Evolutionary conservation across 2,797 vertebrate species (phyloP).

Genomic region (Urosaurus nigricauda): DNA sequence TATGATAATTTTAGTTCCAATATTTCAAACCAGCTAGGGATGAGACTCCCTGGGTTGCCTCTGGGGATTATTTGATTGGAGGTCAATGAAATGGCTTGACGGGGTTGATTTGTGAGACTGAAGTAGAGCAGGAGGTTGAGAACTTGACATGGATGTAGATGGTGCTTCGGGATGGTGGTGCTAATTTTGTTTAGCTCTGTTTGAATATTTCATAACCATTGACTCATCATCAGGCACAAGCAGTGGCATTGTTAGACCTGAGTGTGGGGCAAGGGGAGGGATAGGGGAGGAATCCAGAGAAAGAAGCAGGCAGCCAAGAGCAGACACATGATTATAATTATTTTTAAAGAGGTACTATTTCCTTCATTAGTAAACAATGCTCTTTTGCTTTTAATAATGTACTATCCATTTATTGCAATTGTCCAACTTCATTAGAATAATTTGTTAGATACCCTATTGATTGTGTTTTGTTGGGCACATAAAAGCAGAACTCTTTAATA

Average conservation of each 20-base stretch:
- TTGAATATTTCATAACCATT: conserved; percentile 63
- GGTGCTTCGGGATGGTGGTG: conserved; percentile 36
- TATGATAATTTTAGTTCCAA: not conserved
- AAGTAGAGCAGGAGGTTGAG: conserved; percentile 60
- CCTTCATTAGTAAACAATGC: conserved; percentile 69
- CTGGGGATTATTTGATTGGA: conserved; percentile 62
- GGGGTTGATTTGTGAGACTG: conserved; percentile 71
- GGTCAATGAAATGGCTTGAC: conserved; percentile 64
- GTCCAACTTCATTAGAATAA: conserved; percentile 65
- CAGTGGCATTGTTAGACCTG: conserved; percentile 61
- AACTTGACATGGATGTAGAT: conserved; percentile 66
- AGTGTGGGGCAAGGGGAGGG: conserved; percentile 54
- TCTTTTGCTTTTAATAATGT: conserved; percentile 55
- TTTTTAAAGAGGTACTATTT: conserved; percentile 56
- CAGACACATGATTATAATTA: conserved; percentile 54
- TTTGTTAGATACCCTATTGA: conserved; percentile 68
- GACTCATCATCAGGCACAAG: conserved; percentile 37
- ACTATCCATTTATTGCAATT: conserved; percentile 51
- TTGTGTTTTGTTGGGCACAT: conserved; percentile 63
- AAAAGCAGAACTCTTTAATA: conserved; percentile 67
- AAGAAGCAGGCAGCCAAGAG: conserved; percentile 51
- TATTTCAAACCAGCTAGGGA: not conserved
- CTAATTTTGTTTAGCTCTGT: conserved; percentile 64
- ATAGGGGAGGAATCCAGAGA: conserved; percentile 2
- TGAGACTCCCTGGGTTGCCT: conserved; percentile 36